Conservation (phyloP, 2,888 invertebrate genomes). For the Euspilapteryx auroguttella region DNA sequence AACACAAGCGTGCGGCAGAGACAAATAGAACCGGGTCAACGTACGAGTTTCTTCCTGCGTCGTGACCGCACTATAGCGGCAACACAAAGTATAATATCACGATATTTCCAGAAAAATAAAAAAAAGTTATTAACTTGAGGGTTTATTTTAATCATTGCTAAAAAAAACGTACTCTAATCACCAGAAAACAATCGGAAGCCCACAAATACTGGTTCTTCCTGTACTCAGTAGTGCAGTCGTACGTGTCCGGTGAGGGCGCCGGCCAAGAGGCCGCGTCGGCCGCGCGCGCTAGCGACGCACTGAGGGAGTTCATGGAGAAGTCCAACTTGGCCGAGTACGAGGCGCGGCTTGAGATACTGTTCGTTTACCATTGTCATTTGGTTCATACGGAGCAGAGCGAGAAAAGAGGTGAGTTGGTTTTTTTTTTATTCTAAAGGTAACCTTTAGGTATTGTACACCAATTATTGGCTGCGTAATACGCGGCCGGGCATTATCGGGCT, state of each 20-base stretch:
- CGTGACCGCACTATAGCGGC: too few species aligned
- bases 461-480: too few species aligned
- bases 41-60: too few species aligned
- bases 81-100: too few species aligned
- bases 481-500: too few species aligned
- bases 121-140: too few species aligned
- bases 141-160: too few species aligned
- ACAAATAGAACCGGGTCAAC: too few species aligned
- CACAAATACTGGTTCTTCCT: conserved; percentile 92
- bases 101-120: too few species aligned
- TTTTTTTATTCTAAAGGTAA: neutral
- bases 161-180: too few species aligned
- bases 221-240: conserved; percentile 71
- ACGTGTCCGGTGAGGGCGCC: conserved; percentile 32
- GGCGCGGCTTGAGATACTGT: conserved; percentile 74
- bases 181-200: conserved; percentile 67
- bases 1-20: too few species aligned
- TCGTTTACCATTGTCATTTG: conserved; percentile 80
- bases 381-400: conserved; percentile 54
- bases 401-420: conserved; percentile 32
- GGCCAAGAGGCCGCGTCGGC: conserved; percentile 14
- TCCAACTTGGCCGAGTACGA: conserved; percentile 84
- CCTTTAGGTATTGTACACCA: neutral
- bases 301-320: conserved; percentile 82
- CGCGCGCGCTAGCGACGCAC: conserved; percentile 42